Conservation (phyloP, 2,888 invertebrate species). For the Cheilosia vernalis region DNA sequence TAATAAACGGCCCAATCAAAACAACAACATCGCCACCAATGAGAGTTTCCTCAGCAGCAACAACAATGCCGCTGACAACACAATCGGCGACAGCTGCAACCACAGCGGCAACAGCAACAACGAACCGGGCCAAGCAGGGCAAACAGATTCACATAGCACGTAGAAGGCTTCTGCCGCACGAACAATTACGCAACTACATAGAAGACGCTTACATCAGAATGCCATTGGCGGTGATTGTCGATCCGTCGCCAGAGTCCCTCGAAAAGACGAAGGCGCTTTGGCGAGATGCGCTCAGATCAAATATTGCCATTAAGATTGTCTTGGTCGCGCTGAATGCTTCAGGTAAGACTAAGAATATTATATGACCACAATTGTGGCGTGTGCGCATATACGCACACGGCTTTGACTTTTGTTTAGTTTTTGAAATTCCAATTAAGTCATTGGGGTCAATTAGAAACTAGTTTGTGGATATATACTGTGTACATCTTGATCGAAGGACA, state of each 20-base stretch:
- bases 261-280: conserved; percentile 82
- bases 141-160: conserved; percentile 80
- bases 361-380: conserved; percentile 7
- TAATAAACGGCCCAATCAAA: conserved; percentile 38
- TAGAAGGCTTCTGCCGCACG: conserved; percentile 81
- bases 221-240: conserved; percentile 83
- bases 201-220: conserved; percentile 83
- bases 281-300: conserved; percentile 82
- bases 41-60: conserved; percentile 69
- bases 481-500: conserved; percentile 60
- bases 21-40: conserved; percentile 55
- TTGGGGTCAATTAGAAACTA: conserved; percentile 71
- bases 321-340: conserved; percentile 82
- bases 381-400: background rate
- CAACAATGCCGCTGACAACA: conserved; percentile 58
- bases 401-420: conserved; percentile 43
- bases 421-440: conserved; percentile 63
- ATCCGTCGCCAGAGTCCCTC: conserved; percentile 81
- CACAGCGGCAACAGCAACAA: conserved; percentile 74
- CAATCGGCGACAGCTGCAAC: conserved; percentile 64
- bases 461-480: conserved; percentile 28
- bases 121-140: conserved; percentile 78
- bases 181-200: conserved; percentile 82
- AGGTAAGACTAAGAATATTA: conserved; percentile 77
- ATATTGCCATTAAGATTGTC: conserved; percentile 82